Percentiles rank a stretch among this genome's conserved stretches.
Evolutionary conservation across 2,797 vertebrate species (phyloP).

Genomic region (Nasua narica): DNA sequence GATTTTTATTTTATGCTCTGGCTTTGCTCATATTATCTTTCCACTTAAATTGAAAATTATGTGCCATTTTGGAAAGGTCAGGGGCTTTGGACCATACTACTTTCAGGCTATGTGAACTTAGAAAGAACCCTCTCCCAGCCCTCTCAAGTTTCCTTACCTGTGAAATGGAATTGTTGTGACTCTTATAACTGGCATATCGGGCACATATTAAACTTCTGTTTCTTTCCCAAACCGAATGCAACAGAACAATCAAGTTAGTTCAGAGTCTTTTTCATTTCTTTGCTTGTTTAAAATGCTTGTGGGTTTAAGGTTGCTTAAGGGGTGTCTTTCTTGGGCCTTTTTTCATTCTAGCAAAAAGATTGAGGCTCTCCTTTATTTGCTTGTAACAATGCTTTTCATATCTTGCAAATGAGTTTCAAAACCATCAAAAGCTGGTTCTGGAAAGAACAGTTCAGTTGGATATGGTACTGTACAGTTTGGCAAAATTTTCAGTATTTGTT

Average conservation of each 20-base stretch:
- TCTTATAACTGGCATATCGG: neutral
- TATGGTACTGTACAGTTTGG: neutral
- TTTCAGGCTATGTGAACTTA: neutral
- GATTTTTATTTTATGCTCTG: conserved; percentile 8
- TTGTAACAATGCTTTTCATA: neutral
- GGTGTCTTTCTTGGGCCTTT: neutral
- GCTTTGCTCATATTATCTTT: neutral
- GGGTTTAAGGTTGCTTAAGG: neutral
- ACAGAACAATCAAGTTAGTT: neutral
- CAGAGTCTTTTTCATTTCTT: neutral
- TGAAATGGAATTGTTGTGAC: neutral
- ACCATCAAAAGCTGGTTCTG: neutral
- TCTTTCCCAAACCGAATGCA: neutral
- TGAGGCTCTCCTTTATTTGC: neutral
- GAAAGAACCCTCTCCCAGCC: neutral
- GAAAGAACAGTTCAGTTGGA: neutral
- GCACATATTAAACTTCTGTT: neutral
- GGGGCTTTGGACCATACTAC: neutral
- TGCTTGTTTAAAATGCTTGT: neutral
- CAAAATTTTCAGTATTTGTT: neutral
- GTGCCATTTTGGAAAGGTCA: neutral
- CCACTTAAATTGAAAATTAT: neutral
- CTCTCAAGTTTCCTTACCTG: neutral
- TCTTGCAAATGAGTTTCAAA: conserved; percentile 1
- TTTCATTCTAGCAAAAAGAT: neutral